These are phyloP conservation scores for Leuciscus waleckii DNA, from an alignment of 2,797 vertebrate genomes.

Conservation along the genomic window DNA sequence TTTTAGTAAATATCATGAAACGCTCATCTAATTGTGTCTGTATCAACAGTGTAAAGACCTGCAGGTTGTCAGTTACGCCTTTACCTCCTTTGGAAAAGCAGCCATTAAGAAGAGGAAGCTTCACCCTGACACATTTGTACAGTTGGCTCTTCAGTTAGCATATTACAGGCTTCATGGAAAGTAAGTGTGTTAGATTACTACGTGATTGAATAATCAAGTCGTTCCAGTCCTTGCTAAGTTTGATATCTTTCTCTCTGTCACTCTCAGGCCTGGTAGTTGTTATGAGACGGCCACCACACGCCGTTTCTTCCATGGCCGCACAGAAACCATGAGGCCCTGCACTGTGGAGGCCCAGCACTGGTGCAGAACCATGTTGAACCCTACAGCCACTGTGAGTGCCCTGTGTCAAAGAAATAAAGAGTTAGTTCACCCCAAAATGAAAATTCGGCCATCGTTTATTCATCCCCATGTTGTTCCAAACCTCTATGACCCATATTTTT, in stretches of 20 bases:
- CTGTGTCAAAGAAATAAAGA: background rate
- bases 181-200: slow-evolving; percentile 70
- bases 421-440: background rate
- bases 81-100: slow-evolving; percentile 91
- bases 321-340: slow-evolving; percentile 92
- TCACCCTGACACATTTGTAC: slow-evolving; percentile 94
- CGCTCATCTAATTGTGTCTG: background rate
- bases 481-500: background rate
- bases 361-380: slow-evolving; percentile 89
- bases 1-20: background rate
- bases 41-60: slow-evolving; percentile 81
- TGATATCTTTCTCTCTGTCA: slow-evolving; percentile 18
- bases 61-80: slow-evolving; percentile 83
- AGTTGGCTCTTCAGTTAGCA: slow-evolving; percentile 92
- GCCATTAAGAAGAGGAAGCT: slow-evolving; percentile 85
- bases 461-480: background rate
- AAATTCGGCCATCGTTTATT: background rate
- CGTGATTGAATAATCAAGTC: background rate
- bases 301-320: slow-evolving; percentile 93
- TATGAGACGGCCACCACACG: slow-evolving; percentile 95
- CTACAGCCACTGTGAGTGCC: slow-evolving; percentile 77
- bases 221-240: background rate
- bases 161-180: slow-evolving; percentile 86
- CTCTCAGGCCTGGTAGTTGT: slow-evolving; percentile 87
- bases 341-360: slow-evolving; percentile 86